These are phyloP conservation scores for Brachyhypopomus gauderio DNA, from an alignment of 2,113 vertebrate species.

Conservation along the genomic window DNA sequence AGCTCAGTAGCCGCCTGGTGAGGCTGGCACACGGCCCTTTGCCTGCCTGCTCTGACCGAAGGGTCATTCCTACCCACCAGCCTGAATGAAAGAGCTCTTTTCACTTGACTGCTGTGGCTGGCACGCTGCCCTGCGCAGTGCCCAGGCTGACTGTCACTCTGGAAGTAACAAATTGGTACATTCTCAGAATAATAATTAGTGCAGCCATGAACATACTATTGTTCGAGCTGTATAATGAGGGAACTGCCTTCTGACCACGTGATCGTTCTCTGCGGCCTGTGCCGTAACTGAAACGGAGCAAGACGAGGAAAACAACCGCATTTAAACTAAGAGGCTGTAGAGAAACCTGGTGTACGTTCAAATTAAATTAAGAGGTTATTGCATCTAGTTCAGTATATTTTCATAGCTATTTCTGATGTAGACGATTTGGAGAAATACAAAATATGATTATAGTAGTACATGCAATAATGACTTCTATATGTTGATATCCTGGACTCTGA, in stretches of 20 bases:
- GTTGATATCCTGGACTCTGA: no score
- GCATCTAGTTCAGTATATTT: no score
- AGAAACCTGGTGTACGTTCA: no score
- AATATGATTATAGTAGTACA: no score
- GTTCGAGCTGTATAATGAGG: conserved; percentile 87
- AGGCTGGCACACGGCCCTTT: conserved; percentile 69
- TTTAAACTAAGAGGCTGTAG: no score
- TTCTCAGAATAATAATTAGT: conserved; percentile 99
- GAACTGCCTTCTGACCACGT: conserved; percentile 82
- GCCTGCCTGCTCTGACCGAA: conserved; percentile 70
- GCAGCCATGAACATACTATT: conserved; percentile 93
- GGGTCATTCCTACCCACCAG: conserved; percentile 83
- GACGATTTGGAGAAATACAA: no score
- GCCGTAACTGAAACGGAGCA: conserved; percentile 9
- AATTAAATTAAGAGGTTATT: no score
- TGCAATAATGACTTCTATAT: no score
- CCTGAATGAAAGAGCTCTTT: conserved; percentile 83
- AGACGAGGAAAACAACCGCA: background rate
- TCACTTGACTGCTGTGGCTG: conserved; percentile 75
- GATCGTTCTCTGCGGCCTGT: conserved; percentile 76
- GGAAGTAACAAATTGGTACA: conserved; percentile 99
- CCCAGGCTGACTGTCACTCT: conserved; percentile 90
- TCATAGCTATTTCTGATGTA: no score
- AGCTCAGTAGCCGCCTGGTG: conserved; percentile 72
- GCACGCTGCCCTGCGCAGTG: conserved; percentile 86